Percentiles rank a stretch among this genome's conserved stretches.
phyloP scores from a whole-genome alignment of 2,888 invertebrate genomes.

The Coenonympha glycerion region DNA sequence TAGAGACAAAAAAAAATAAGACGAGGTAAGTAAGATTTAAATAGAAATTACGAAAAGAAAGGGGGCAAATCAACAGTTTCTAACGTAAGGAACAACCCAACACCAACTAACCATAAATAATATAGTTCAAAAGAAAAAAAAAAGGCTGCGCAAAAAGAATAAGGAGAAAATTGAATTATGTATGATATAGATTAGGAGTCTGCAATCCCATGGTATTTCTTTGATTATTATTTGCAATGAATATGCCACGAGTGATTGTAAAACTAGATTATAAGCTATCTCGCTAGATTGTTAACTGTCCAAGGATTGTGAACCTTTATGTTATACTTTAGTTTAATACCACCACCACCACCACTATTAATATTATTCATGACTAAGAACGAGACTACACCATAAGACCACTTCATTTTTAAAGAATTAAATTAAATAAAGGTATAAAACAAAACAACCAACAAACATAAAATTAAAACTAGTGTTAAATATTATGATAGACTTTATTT shows the following conservation, averaged over 20 bases:
- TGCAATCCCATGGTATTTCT: too few relatives aligned
- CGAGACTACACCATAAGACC: too few relatives aligned
- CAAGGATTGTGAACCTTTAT: too few relatives aligned
- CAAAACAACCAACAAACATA: not conserved
- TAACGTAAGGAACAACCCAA: conserved; percentile 33
- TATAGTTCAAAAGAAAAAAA: not conserved
- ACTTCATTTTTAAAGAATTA: too few relatives aligned
- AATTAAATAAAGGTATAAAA: not conserved
- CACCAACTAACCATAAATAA: conserved; percentile 27
- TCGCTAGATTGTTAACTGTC: too few relatives aligned
- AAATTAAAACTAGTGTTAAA: not conserved
- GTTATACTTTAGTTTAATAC: not conserved
- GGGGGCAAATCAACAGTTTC: conserved; percentile 60
- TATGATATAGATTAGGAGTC: too few relatives aligned
- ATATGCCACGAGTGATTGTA: too few relatives aligned
- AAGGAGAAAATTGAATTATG: not conserved
- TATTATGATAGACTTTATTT: not conserved
- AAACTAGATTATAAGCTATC: too few relatives aligned
- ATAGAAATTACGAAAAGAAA: conserved; percentile 6
- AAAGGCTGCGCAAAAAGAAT: not conserved
- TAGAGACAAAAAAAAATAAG: too few relatives aligned
- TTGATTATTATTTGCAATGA: too few relatives aligned
- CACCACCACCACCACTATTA: too few relatives aligned
- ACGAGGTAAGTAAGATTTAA: too few relatives aligned
- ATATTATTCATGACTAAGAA: not conserved